Percentiles rank a stretch among this genome's conserved stretches.
These are phyloP conservation scores for Otis tarda DNA, from an alignment of 2,113 vertebrate species.

Conservation along the genomic window DNA sequence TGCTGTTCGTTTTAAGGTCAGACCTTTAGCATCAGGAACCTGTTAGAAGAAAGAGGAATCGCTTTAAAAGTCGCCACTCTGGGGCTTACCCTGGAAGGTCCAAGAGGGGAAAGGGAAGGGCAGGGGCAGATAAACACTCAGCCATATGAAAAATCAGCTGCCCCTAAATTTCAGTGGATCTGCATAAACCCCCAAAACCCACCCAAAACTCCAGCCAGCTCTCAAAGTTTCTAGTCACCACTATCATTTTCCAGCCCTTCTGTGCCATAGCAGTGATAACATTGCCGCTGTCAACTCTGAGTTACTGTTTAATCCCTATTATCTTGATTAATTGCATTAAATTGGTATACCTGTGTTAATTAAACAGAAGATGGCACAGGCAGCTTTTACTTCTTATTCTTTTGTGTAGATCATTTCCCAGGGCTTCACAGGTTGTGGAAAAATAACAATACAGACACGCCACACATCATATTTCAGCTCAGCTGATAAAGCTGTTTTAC, in stretches of 20 bases:
- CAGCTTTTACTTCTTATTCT: slow-evolving; percentile 25
- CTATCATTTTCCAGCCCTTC: not conserved
- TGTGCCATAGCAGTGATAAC: not conserved
- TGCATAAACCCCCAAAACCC: not conserved
- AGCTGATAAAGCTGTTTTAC: slow-evolving; percentile 35
- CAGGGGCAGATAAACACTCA: slow-evolving; percentile 38
- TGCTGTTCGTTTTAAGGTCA: slow-evolving; percentile 50
- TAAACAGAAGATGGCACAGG: slow-evolving; percentile 37
- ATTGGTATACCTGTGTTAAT: slow-evolving; percentile 33
- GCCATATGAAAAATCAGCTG: not conserved
- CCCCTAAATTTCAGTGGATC: not conserved
- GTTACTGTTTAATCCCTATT: slow-evolving; percentile 47
- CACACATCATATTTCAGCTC: not conserved
- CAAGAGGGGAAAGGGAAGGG: slow-evolving; percentile 31
- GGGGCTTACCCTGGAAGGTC: slow-evolving; percentile 1
- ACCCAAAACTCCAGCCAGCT: not conserved
- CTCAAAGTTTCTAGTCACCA: not conserved
- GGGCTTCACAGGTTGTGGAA: not conserved
- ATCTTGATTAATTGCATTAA: slow-evolving; percentile 55
- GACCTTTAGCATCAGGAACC: slow-evolving; percentile 65
- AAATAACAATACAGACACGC: slow-evolving; percentile 1
- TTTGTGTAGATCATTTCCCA: slow-evolving; percentile 22
- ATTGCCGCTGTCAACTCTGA: not conserved
- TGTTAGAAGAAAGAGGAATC: slow-evolving; percentile 45
- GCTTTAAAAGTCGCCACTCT: slow-evolving; percentile 29